Evolutionary conservation across 2,888 invertebrate genomes (phyloP).

Genomic region (Pseudeuparius sepicola): DNA sequence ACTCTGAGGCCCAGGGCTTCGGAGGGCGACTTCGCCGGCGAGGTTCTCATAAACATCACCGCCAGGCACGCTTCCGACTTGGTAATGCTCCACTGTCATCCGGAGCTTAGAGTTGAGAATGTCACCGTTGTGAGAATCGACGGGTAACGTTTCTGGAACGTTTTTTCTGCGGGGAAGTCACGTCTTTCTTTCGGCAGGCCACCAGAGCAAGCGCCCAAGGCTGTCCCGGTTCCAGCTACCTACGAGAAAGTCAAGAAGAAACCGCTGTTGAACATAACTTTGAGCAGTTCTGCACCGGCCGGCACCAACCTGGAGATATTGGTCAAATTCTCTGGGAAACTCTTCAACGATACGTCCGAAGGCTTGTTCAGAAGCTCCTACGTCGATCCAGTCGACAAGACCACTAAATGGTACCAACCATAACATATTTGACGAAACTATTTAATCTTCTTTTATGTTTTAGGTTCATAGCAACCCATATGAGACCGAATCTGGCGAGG

Average conservation of each 20-base stretch:
- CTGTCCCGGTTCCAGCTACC: slow-evolving; percentile 1
- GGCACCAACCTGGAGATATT: slow-evolving; percentile 51
- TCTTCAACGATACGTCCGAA: slow-evolving; percentile 53
- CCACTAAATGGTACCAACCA: slow-evolving; percentile 34
- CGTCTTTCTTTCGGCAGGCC: neutral
- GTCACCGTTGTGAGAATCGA: slow-evolving; percentile 25
- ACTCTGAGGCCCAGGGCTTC: slow-evolving; percentile 57
- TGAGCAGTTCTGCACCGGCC: slow-evolving; percentile 48
- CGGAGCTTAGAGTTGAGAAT: slow-evolving; percentile 50
- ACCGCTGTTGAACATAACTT: slow-evolving; percentile 48
- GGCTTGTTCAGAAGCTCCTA: slow-evolving; percentile 64
- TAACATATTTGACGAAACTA: too few species aligned
- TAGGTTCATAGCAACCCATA: slow-evolving; percentile 53
- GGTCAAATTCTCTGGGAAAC: slow-evolving; percentile 54
- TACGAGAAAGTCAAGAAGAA: slow-evolving; percentile 48
- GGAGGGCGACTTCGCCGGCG: slow-evolving; percentile 56
- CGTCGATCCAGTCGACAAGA: slow-evolving; percentile 35
- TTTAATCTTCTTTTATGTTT: too few species aligned
- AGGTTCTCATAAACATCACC: slow-evolving; percentile 57
- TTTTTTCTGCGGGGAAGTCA: too few species aligned
- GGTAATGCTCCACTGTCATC: slow-evolving; percentile 56
- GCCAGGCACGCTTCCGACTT: slow-evolving; percentile 53
- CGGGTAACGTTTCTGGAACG: too few species aligned
- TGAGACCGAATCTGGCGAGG: slow-evolving; percentile 65
- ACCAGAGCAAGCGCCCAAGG: slow-evolving; percentile 4